Conservation (phyloP, 2,888 invertebrate genomes). For the Dorcus parallelipipedus region DNA sequence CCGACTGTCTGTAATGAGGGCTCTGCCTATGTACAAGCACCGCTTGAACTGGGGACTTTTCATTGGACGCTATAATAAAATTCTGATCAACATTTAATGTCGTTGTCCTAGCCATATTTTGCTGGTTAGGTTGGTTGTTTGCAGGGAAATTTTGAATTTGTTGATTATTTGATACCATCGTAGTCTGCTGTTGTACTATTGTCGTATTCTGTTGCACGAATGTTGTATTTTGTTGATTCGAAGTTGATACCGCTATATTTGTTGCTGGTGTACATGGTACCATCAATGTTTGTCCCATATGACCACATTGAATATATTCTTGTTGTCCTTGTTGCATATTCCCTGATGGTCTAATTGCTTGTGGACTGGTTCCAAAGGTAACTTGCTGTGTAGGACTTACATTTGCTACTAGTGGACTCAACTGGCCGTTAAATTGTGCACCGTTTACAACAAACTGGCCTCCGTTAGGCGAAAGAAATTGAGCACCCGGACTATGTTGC, state of each 20-base stretch:
- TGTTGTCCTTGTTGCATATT: slow-evolving; percentile 55
- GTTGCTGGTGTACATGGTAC: slow-evolving; percentile 61
- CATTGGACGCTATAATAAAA: slow-evolving; percentile 49
- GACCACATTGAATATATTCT: slow-evolving; percentile 69
- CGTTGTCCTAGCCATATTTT: slow-evolving; percentile 41
- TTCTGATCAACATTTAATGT: slow-evolving; percentile 60
- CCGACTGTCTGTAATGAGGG: slow-evolving; percentile 58
- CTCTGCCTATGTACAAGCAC: slow-evolving; percentile 37
- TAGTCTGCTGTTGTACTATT: slow-evolving; percentile 78
- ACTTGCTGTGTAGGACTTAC: slow-evolving; percentile 69
- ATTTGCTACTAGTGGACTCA: slow-evolving; percentile 75
- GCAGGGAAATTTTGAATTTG: slow-evolving; percentile 49
- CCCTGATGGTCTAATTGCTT: slow-evolving; percentile 47
- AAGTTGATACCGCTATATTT: slow-evolving; percentile 56
- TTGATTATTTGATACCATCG: slow-evolving; percentile 70
- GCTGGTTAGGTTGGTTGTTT: slow-evolving; percentile 32
- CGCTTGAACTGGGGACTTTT: slow-evolving; percentile 39
- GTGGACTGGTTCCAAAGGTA: slow-evolving; percentile 58
- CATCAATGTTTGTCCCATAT: slow-evolving; percentile 68
- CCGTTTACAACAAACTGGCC: slow-evolving; percentile 75
- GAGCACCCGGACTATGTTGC: slow-evolving; percentile 63
- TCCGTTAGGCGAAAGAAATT: slow-evolving; percentile 70
- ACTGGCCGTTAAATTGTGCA: slow-evolving; percentile 68
- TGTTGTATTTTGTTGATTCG: slow-evolving; percentile 63
- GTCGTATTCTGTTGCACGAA: slow-evolving; percentile 84